phyloP scores from a whole-genome alignment of 2,113 vertebrate species.

The Grallaria varia region DNA sequence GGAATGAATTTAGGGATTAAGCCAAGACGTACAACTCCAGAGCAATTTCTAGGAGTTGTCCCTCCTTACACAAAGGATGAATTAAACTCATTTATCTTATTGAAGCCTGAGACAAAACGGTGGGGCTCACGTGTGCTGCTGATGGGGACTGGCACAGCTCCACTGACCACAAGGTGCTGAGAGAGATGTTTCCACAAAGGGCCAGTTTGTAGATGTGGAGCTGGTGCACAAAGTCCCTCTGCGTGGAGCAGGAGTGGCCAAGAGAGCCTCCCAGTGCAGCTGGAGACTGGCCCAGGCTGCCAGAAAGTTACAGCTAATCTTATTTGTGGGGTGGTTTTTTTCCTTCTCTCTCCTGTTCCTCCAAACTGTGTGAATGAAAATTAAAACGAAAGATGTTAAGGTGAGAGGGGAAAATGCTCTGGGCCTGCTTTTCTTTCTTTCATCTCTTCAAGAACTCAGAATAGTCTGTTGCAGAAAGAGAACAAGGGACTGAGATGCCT shows the following conservation, averaged over 20 bases:
- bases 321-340: rapidly evolving
- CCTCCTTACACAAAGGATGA: conserved; percentile 23
- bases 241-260: rapidly evolving
- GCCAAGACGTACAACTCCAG: not conserved
- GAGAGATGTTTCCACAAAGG: not conserved
- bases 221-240: not conserved
- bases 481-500: not conserved
- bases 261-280: not conserved
- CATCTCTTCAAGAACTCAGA: not conserved
- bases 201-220: not conserved
- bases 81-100: conserved; percentile 45
- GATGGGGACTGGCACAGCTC: not conserved
- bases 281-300: not conserved
- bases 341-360: not conserved
- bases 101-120: not conserved
- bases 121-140: not conserved
- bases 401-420: not conserved
- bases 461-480: not conserved
- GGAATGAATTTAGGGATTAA: conserved; percentile 2
- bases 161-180: not conserved
- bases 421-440: not conserved
- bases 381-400: not conserved
- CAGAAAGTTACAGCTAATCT: not conserved
- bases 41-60: conserved; percentile 5
- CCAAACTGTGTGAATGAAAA: not conserved